Conservation (phyloP, 2,113 vertebrate genomes). For the Clarias macrocephalus region DNA sequence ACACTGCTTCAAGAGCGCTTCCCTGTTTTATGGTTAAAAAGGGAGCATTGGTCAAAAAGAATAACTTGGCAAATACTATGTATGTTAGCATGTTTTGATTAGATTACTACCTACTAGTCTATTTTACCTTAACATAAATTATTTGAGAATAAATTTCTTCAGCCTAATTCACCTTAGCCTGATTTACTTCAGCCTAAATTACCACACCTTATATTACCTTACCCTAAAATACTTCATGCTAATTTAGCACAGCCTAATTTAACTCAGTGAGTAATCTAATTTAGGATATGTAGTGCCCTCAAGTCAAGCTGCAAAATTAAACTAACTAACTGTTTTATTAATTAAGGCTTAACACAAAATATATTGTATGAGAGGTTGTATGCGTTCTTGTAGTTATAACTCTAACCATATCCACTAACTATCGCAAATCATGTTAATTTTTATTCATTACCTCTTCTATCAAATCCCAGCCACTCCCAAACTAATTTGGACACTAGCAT, state of each 20-base stretch:
- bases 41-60: background rate
- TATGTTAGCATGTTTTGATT: background rate
- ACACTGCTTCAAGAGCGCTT: constrained; percentile 28
- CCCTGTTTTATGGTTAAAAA: background rate
- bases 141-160: too few relatives aligned
- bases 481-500: background rate
- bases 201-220: too few relatives aligned
- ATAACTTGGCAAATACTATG: background rate
- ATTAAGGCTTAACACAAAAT: background rate
- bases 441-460: background rate
- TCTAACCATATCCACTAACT: background rate
- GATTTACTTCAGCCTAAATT: too few relatives aligned
- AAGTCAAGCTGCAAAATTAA: background rate
- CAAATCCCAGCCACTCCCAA: background rate
- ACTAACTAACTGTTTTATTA: background rate
- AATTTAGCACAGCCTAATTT: background rate
- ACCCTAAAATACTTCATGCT: too few relatives aligned
- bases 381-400: background rate
- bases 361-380: background rate
- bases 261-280: background rate
- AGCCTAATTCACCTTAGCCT: too few relatives aligned
- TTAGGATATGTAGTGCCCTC: background rate
- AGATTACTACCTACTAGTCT: too few relatives aligned
- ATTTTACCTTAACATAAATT: too few relatives aligned
- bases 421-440: background rate